Conservation (phyloP, 2,113 vertebrate species). For the Calyptomena viridis region DNA sequence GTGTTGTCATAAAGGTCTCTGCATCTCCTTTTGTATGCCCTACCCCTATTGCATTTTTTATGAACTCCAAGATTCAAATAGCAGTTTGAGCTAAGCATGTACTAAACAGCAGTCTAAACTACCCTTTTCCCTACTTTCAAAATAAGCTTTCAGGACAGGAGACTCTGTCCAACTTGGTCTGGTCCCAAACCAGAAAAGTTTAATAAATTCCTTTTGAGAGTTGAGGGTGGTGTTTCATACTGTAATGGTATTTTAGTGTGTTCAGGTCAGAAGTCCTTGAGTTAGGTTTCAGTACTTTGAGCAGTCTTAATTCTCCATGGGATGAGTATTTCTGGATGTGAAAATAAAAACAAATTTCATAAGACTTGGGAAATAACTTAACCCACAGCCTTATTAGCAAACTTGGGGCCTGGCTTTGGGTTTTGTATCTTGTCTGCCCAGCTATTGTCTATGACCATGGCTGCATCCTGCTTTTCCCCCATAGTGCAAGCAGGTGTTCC, state of each 20-base stretch:
- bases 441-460: neutral
- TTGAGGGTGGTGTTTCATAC: neutral
- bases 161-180: neutral
- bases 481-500: neutral
- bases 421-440: neutral
- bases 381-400: neutral
- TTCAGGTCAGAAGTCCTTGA: neutral
- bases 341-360: neutral
- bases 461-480: neutral
- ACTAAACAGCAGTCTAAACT: neutral
- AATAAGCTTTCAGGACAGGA: neutral
- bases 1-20: neutral
- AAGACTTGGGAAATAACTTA: neutral
- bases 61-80: neutral
- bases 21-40: neutral
- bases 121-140: slow-evolving; percentile 18
- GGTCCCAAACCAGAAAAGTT: neutral
- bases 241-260: neutral
- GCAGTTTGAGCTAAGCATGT: neutral
- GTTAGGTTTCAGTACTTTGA: neutral
- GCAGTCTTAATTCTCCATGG: neutral
- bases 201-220: neutral
- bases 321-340: neutral
- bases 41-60: neutral
- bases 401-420: neutral